Evolutionary conservation across 1,140 invertebrate genomes (phyloP), one percentile per base, ranked within the genome.

Genomic region (Parapsyche elsis): DNA sequence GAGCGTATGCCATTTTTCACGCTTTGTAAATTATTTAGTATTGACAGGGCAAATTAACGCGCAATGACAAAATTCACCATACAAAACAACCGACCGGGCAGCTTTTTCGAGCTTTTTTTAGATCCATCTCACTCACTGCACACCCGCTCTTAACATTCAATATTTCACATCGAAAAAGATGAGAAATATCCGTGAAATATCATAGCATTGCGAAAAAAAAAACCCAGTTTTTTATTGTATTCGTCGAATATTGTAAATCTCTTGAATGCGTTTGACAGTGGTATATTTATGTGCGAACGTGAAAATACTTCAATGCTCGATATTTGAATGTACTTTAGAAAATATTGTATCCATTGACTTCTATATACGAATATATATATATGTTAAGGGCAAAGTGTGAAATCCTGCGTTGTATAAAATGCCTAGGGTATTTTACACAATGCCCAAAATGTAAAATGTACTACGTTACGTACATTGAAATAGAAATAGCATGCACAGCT

Each of bases 11-110:
- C 67, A 71, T 71, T 71, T 71, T 71, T 71, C 67, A 71, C 24
- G 67, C 67, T 30, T 71, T 71, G 67, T 71, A 44, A 71, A 71
- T 71, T 71, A 71, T 71, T 23, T 71, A 71, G 67, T 71, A 71
- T 71, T 71, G 67, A 71, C 67, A 71, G 67, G 67, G 24, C 67
- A 24, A 71, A 71, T 71, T 71, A 71, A 71, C 23, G 67, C 67
- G 67, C 26, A 44, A 71, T 5, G 21, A 21, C 16, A 61, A 21
- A 61, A 61, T 61, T 61, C 57, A 2, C 57, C 19, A 12, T 57
- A n/a, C n/a, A n/a, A n/a, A n/a, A n/a, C n/a, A n/a, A n/a, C n/a
- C n/a, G n/a, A n/a, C n/a, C n/a, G n/a, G n/a, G n/a, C n/a, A n/a
- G n/a, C n/a, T n/a, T n/a, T n/a, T n/a, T n/a, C n/a, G n/a, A n/a